Conservation (phyloP, 2,113 vertebrate species). For the Progne subis region DNA sequence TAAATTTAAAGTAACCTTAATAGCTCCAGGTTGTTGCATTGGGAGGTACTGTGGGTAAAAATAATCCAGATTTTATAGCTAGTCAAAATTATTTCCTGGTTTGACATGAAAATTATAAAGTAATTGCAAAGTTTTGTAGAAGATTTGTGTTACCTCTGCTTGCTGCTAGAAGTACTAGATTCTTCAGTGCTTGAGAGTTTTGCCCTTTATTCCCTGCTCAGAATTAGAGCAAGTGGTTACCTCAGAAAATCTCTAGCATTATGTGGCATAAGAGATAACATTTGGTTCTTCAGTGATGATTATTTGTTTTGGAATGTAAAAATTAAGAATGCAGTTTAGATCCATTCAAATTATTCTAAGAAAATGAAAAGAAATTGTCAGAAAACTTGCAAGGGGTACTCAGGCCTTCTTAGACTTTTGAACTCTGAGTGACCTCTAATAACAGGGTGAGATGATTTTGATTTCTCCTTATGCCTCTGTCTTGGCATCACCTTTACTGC, state of each 20-base stretch:
- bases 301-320: not conserved
- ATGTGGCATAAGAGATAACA: not conserved
- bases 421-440: not conserved
- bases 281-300: not conserved
- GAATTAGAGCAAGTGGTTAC: not conserved
- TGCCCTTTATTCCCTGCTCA: not conserved
- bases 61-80: not conserved
- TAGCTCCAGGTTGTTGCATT: not conserved
- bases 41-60: not conserved
- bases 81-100: not conserved
- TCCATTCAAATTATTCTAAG: not conserved
- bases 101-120: not conserved
- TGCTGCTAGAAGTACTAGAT: not conserved
- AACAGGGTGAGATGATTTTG: not conserved
- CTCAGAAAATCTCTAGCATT: not conserved
- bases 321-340: not conserved
- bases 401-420: not conserved
- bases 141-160: not conserved
- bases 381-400: not conserved
- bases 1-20: not conserved
- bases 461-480: not conserved
- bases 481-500: not conserved
- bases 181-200: not conserved
- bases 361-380: not conserved
- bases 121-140: not conserved